These are phyloP conservation scores for Odontocerum albicorne DNA, from an alignment of 2,888 invertebrate genomes.

Conservation along the genomic window DNA sequence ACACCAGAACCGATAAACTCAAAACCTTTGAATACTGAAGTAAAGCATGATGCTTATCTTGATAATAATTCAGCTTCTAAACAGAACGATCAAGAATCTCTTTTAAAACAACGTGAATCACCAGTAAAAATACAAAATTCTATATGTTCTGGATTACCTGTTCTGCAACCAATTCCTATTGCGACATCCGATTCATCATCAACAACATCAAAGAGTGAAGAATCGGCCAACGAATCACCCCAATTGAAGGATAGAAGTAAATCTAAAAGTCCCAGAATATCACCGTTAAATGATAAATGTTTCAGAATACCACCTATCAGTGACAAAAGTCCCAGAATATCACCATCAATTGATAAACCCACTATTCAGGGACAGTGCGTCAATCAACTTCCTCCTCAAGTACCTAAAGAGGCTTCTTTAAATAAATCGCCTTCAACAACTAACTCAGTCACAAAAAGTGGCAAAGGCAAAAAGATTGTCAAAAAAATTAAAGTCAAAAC, in stretches of 20 bases:
- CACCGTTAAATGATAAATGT: constrained; percentile 38
- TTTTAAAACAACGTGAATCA: constrained; percentile 4
- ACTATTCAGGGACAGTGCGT: constrained; percentile 38
- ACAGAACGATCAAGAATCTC: neutral
- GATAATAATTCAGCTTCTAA: neutral
- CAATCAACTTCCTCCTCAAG: constrained; percentile 54
- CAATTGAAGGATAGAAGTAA: constrained; percentile 13
- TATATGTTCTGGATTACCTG: neutral
- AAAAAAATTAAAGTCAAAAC: constrained; percentile 39
- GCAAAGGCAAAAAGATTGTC: constrained; percentile 35
- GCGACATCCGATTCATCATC: constrained; percentile 18
- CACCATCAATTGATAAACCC: constrained; percentile 10
- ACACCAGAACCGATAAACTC: neutral
- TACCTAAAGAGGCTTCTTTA: constrained; percentile 44
- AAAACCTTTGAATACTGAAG: neutral
- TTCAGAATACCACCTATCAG: constrained; percentile 38
- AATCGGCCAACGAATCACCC: constrained; percentile 20
- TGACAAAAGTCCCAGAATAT: constrained; percentile 38
- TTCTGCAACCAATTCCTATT: neutral
- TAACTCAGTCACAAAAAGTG: constrained; percentile 12
- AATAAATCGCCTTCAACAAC: constrained; percentile 22
- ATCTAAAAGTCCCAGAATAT: constrained; percentile 42
- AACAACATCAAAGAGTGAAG: constrained; percentile 18
- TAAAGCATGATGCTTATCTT: neutral
- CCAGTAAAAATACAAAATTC: neutral